phyloP scores from a whole-genome alignment of 2,888 invertebrate genomes.

The Lapara coniferarum region DNA sequence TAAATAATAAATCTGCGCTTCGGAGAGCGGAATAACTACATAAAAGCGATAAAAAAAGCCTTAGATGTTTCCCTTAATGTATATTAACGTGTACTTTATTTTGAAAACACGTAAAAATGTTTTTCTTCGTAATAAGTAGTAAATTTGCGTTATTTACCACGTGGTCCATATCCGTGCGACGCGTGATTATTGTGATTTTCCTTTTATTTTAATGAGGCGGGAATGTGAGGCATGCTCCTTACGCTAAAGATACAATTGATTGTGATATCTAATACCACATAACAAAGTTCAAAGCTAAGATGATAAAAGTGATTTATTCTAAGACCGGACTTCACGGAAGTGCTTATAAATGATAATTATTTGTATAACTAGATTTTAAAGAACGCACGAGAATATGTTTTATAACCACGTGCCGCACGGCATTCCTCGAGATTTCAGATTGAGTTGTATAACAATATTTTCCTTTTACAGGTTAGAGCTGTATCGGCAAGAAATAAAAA shows the following conservation, averaged over 20 bases:
- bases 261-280: too few species aligned
- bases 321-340: too few species aligned
- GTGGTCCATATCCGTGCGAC: background rate
- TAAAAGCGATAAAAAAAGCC: background rate
- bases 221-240: too few species aligned
- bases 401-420: background rate
- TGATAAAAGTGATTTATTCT: too few species aligned
- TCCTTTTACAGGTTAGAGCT: slow-evolving; percentile 52
- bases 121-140: background rate
- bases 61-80: background rate
- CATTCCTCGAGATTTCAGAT: background rate
- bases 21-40: background rate
- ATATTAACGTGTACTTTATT: background rate
- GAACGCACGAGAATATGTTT: background rate
- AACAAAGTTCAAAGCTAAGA: too few species aligned
- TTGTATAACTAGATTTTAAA: background rate
- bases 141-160: background rate
- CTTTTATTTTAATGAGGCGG: too few species aligned
- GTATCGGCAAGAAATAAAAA: slow-evolving; percentile 46
- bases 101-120: background rate
- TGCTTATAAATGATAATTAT: too few species aligned
- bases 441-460: background rate
- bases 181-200: background rate
- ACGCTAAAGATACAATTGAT: too few species aligned
- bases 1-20: background rate